phyloP scores from a whole-genome alignment of 2,888 invertebrate genomes.

The Trichacis sp. region DNA sequence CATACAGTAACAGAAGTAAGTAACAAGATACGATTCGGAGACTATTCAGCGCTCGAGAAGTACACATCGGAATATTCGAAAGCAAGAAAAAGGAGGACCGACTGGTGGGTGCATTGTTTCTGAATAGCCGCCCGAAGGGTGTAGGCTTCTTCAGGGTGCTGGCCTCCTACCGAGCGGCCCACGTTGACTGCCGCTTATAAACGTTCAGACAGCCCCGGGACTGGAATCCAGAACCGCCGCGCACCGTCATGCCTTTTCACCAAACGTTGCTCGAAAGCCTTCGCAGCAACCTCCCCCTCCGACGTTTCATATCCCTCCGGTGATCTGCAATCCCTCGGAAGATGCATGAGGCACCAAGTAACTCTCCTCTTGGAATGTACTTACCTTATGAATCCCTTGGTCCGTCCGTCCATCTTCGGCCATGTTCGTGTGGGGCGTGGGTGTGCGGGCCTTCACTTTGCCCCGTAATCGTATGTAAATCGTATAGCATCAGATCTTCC shows the following conservation, averaged over 20 bases:
- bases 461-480: conserved; percentile 68
- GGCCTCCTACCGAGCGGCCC: conserved; percentile 67
- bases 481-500: conserved; percentile 59
- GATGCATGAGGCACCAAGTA: neutral
- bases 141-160: conserved; percentile 67
- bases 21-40: too few relatives aligned
- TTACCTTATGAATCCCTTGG: neutral
- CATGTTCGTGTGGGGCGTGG: conserved; percentile 50
- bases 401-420: conserved; percentile 24
- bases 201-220: conserved; percentile 60
- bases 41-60: too few relatives aligned
- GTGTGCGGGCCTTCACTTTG: conserved; percentile 63
- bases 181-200: conserved; percentile 66
- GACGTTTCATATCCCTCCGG: too few relatives aligned
- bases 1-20: too few relatives aligned
- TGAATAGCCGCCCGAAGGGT: conserved; percentile 59
- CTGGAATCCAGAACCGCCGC: conserved; percentile 53
- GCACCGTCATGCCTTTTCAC: conserved; percentile 7
- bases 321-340: neutral
- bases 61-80: neutral
- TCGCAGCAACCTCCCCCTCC: conserved; percentile 7
- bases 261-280: conserved; percentile 13
- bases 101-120: conserved; percentile 51
- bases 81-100: neutral
- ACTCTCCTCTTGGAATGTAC: neutral